Conservation (phyloP, 2,888 invertebrate species). For the Yponomeuta sedellus region DNA sequence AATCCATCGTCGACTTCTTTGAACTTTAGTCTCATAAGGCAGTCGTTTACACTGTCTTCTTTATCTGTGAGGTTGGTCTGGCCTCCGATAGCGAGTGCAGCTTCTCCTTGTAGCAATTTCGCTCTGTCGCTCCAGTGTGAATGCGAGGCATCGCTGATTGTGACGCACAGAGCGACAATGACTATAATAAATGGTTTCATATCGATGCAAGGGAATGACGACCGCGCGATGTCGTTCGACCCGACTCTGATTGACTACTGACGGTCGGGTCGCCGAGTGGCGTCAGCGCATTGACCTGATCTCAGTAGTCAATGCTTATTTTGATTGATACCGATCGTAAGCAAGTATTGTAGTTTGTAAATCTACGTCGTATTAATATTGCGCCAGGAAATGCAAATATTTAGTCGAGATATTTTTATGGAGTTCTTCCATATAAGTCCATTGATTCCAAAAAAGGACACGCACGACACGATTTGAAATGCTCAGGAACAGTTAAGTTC, state of each 20-base stretch:
- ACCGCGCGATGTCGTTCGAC: not conserved
- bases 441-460: no score
- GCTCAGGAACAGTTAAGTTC: no score
- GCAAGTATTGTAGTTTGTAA: no score
- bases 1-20: conserved; percentile 73
- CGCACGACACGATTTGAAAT: no score
- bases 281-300: not conserved
- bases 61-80: conserved; percentile 57
- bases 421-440: no score
- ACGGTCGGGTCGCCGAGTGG: no score
- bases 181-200: not conserved
- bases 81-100: conserved; percentile 67
- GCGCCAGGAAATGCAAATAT: no score
- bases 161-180: not conserved
- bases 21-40: conserved; percentile 76
- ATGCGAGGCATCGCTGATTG: not conserved
- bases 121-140: conserved; percentile 35
- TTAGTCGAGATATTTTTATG: no score
- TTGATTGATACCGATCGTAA: no score
- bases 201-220: not conserved
- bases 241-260: not conserved
- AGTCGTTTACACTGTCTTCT: conserved; percentile 72
- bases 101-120: conserved; percentile 66
- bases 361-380: no score
- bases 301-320: no score